Evolutionary conservation across 1,140 invertebrate genomes (phyloP), one percentile per base, ranked within the genome.

Genomic region (Aphaenogaster ashmeadi): DNA sequence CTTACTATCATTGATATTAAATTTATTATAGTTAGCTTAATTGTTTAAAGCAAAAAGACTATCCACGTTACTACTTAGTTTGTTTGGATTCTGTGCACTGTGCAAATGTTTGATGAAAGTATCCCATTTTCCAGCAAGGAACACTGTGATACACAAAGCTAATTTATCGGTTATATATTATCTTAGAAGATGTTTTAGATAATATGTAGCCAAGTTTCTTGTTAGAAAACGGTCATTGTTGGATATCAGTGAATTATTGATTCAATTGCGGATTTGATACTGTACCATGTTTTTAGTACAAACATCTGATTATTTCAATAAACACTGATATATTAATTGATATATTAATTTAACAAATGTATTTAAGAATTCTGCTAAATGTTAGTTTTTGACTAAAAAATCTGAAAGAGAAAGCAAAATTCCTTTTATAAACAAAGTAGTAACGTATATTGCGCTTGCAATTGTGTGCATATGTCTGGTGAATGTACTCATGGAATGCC

Each of bases 181-280:
- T 27, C 27, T 27, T 27, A 27, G 27, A 27, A 27, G 27, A 27
- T 27, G 27, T 27, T 27, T 27, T 27, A 27, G 27, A 27, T 27
- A 27, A 27, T 27, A 27, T 27, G 27, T 27, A 27, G 27, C 0
- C 27, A 27, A 27, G 27, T 27, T 27, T 27, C 27, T 27, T 1
- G 27, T 27, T 27, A 0, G 27, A 27, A 27, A 27, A 27, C 27
- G 27, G n/a, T n/a, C 2, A n/a, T 56, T 1, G 38, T 62, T 44
- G 7, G 1, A 41, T 15, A 36, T 18, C 18, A 27, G 13, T 33
- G 15, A 78, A 64, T 79, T 50, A 79, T 50, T n/a, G 15, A n/a
- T 78, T 78, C 7, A 44, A 27, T 60, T 33, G 54, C 13, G 18
- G 7, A 21, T 64, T 78, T 79, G 11, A 64, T 47, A 47, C 27